Evolutionary conservation across 2,888 invertebrate genomes (phyloP), one percentile per base, ranked within the genome.

Genomic region (Melipona bicolor): DNA sequence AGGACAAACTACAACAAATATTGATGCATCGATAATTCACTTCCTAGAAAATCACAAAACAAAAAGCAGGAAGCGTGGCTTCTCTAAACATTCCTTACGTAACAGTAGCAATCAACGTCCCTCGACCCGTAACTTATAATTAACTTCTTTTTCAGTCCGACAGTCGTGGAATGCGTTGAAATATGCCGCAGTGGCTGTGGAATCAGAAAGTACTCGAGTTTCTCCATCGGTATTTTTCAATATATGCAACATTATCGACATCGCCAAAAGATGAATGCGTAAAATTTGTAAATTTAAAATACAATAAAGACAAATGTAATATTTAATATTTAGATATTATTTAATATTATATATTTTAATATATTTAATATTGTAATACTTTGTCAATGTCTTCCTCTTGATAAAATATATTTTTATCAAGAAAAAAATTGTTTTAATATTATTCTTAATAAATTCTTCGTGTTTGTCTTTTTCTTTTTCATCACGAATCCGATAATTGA

Each of bases 71-170:
- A 82, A 83, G 81, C 77, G 61, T 61, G 61, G 49, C 54, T 68
- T 54, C 79, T 68, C 82, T 81, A 83, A 87, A 87, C 83, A 84
- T 84, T 87, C 79, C 70, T 88, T 80, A 78, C 83, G 75, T 81
- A 86, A 85, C 81, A 74, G 74, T 75, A 68, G 77, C 82, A 81
- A 79, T 84, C 82, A 74, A 73, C 83, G 81, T 76, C 74, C 79
- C 80, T 65, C 76, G 83, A 76, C 76, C 77, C 87, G 79, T 80
- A 84, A 77, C 81, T 83, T 79, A 56, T 85, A 88, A 89, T 88
- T 89, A 89, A 82, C 73, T 81, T 73, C 73, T 77, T 77, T 65
- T 77, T 65, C 72, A 21, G 32, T 19, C 61, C 36, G 77, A 71
- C 68, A 73, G 79, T 15, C 77, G 32, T 36, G 56, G 70, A 71